Percentiles rank a stretch among this genome's conserved stretches.
These are phyloP conservation scores for Anguilla pacifica DNA, from an alignment of 2,797 vertebrate species.

Conservation along the genomic window DNA sequence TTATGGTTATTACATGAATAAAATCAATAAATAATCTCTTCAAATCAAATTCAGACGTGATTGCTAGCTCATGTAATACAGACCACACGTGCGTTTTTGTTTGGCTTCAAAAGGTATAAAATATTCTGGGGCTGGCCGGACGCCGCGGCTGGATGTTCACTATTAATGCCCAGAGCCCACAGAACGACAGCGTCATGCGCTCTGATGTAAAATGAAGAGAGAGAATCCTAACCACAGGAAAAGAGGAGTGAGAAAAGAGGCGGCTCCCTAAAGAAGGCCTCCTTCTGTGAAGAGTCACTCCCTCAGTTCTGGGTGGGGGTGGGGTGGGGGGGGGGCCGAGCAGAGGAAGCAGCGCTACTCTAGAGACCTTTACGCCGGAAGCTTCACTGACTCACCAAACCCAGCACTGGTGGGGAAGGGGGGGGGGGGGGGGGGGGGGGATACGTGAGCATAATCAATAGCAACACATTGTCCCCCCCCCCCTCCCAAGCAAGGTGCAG, in stretches of 20 bases:
- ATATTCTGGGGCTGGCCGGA: neutral
- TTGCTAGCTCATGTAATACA: neutral
- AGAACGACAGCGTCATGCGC: neutral
- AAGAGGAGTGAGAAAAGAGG: neutral
- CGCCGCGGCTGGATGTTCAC: neutral
- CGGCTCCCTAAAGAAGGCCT: neutral
- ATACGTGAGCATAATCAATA: constrained; percentile 29
- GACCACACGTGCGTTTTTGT: neutral
- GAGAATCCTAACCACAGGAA: neutral
- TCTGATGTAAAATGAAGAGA: neutral
- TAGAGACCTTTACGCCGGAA: constrained; percentile 1
- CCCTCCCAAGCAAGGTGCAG: constrained; percentile 33
- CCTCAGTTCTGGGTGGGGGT: neutral
- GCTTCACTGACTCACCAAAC: neutral
- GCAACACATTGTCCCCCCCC: constrained; percentile 29
- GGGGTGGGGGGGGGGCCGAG: neutral
- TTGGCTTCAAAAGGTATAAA: neutral
- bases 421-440: neutral
- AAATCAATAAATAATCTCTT: neutral
- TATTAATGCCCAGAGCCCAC: neutral
- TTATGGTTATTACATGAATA: neutral
- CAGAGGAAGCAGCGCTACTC: neutral
- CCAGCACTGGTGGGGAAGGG: neutral
- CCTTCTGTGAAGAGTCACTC: neutral
- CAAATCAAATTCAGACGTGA: neutral